Conservation (phyloP, 2,113 vertebrate genomes). For the Chelonoidis abingdonii region DNA sequence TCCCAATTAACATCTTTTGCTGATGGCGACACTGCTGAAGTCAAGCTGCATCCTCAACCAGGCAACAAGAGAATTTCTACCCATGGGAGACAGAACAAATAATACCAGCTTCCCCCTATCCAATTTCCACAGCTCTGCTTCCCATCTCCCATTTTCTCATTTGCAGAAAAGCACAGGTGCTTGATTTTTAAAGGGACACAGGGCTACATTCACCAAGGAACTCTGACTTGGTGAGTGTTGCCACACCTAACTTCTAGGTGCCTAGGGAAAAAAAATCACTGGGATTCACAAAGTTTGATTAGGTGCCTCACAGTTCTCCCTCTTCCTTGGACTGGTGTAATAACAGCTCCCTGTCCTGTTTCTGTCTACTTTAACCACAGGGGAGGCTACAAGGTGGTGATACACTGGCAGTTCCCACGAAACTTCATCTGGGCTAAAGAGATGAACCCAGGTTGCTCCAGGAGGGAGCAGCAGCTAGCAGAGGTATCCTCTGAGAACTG, state of each 20-base stretch:
- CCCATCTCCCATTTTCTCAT: neutral
- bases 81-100: neutral
- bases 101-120: neutral
- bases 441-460: neutral
- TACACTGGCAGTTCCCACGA: rapidly evolving
- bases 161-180: neutral
- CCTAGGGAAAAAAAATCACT: neutral
- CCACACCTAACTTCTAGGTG: neutral
- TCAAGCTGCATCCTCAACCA: neutral
- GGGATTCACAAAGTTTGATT: neutral
- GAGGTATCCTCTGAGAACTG: neutral
- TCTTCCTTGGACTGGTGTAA: neutral
- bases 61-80: neutral
- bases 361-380: neutral
- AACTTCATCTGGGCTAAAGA: neutral
- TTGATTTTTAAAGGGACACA: neutral
- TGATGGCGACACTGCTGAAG: neutral
- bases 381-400: neutral
- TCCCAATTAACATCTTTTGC: neutral
- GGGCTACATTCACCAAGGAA: neutral
- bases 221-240: neutral
- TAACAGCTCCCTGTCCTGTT: neutral
- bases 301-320: neutral
- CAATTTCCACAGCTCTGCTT: neutral
- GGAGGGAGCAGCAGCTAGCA: neutral